Base-by-base conservation (phyloP, 2,888 invertebrate genomes). In the Harpalus rufipes region DNA sequence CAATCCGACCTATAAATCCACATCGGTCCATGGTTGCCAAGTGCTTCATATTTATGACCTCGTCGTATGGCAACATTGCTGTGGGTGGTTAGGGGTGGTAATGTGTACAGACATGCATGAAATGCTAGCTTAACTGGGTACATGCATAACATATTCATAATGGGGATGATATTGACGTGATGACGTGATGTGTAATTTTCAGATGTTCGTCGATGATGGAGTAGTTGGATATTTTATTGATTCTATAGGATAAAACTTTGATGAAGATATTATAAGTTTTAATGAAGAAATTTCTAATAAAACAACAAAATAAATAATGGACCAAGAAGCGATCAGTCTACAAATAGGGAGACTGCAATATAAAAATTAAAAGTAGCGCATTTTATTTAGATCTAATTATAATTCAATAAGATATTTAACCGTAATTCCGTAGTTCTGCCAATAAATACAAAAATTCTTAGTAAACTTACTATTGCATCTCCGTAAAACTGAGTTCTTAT, bases 101-200 rank as follows among this genome's bases (percentile, higher is more conserved):
- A 68, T 32, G 68, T 32, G 68, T 39, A 59, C 32, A 68, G 68
- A 68, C 68, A 68, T 68, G 68, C 68, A 68, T 68, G 68, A 68
- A 68, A 74, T 74, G 74, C 74, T 51, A 18, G 74, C 74, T 44
- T 56, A 74, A 51, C 51, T 21, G 51, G 18, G 3, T 21, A 74
- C 51, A 74, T 74, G 51, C 51, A 74, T 74, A 56, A 74, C 74
- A 74, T 74, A 74, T 74, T 74, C 74, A 74, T 74, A 74, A 44
- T 74, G 51, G 16, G 44, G 74, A 68, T 39, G 68, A 32, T 68
- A 68, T 68, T 68, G 68, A 68, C 32, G 14, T 32, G 39, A 68
- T 68, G 68, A 68, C 32, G 14, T 32, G 39, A 68, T 68, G 68
- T 68, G 68, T 68, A 68, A 68, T 68, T 68, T 68, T 68, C 32